Base-by-base conservation (phyloP, 2,113 vertebrate genomes). In the Syngnathus scovelli region DNA sequence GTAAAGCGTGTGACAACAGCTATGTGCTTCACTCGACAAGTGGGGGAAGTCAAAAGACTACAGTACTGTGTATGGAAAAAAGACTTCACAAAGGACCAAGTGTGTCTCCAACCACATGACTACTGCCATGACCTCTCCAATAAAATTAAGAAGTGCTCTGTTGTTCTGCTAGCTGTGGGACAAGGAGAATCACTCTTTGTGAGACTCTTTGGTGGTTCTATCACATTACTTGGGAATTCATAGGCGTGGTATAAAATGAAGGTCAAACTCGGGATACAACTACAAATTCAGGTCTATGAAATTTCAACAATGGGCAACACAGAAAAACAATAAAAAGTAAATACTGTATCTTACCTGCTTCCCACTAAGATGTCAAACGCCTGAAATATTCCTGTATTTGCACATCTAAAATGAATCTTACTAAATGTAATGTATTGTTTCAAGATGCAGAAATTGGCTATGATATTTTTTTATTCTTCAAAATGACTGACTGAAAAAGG, bases 101-200 rank as follows among this genome's bases (percentile, higher is more conserved):
- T 61, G 58, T 60, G 58, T 38, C 58, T 5, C 58, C 38, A 10
- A 60, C 18, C 58, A 38, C 55, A 59, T 37, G 56, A 59, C 59
- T 19, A 61, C 8, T 3, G 19, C 37, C 11, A 10, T 39, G 18
- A 39, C 18, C 37, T 11, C 37, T 61, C 5, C 59, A 39, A n/a
- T 4, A 61, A 10, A 61, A 61, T 61, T 19, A 39, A n/a, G 8
- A 3, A 6, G 19, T 61, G 18, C 7, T 43, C 38, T 58, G 55
- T 27, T 12, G 55, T 8, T 58, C 15, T 36, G 27, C 27, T 7
- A 58, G 38, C 38, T 41, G 59, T 9, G 27, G 37, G 37, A 39
- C 2, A 33, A 33, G 27, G 7, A 58, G 13, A 52, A 52, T 9
- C 49, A 36, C 55, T 58, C 52, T 13, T 58, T 5, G 13, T 58